Evolutionary conservation across 2,113 vertebrate genomes (phyloP), one percentile per base, ranked within the genome.

Genomic region (Ploceus nigricollis): DNA sequence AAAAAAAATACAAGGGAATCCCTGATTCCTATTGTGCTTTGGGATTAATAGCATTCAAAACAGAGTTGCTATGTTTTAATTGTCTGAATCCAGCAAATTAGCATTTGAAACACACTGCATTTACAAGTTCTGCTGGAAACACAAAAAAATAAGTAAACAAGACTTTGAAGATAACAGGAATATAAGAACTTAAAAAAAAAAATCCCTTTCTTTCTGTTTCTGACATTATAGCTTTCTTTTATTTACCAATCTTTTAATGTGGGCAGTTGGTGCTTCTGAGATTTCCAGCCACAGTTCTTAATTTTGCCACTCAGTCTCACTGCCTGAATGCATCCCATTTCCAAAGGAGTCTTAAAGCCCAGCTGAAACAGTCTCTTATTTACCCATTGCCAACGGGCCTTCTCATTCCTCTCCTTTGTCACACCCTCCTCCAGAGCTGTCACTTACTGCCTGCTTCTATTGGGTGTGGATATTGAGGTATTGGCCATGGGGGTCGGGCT

Each of bases 11-110:
- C 61, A 85, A 85, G 81, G 75, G 58, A 91, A 90, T 65, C 66
- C 91, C 75, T 89, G 63, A 87, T 89, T 85, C 42, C 19, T 77
- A 40, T 90, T 93, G 54, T 94, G 19, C 21, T 82, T 88, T 80
- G 66, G 75, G 61, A 95, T 87, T 95, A 88, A 80, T 45, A 87
- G 53, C 33, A 21, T 88, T 94, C 87, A 77, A n/a, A 97, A 88
- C 72, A 65, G 63, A 96, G 16, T 72, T 9, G 5, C 65, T 69
- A 9, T 69, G 63, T 75, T 89, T 94, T 75, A 42, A 69, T 85
- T 89, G 40, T 64, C 28, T 86, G 68, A 58, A 69, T 82, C 30
- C 45, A 80, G 23, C 6, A 30, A 82, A 88, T 82, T 64, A 88
- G 31, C 37, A 58, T 86, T 87, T 88, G 58, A 85, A 94, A 80